These are phyloP conservation scores for Chaenogobius annularis DNA, from an alignment of 2,113 vertebrate genomes.

Conservation along the genomic window DNA sequence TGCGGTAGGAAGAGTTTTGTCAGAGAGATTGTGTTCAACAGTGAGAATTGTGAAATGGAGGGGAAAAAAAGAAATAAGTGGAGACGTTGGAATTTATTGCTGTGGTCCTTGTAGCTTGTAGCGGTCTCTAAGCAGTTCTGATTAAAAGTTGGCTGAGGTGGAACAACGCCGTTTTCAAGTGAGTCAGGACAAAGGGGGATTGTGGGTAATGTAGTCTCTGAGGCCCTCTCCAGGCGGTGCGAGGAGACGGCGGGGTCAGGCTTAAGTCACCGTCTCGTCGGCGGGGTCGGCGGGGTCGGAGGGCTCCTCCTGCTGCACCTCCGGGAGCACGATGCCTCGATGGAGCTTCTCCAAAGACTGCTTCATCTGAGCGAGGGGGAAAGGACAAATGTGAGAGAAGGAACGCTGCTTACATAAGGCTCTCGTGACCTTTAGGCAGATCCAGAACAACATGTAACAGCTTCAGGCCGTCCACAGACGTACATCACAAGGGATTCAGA, in stretches of 20 bases:
- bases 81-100: constrained; percentile 60
- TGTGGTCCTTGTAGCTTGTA: constrained; percentile 48
- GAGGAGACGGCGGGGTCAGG: constrained; percentile 38
- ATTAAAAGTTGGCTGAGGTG: constrained; percentile 28
- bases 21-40: constrained; percentile 14
- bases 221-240: constrained; percentile 11
- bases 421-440: neutral
- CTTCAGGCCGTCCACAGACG: neutral
- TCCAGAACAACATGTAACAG: neutral
- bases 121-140: constrained; percentile 9
- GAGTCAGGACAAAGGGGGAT: constrained; percentile 46
- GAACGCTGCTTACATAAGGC: constrained; percentile 1
- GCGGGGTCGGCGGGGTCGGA: constrained; percentile 23
- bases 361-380: constrained; percentile 79
- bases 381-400: neutral
- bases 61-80: constrained; percentile 11
- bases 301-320: constrained; percentile 69
- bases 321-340: constrained; percentile 79
- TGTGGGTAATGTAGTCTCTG: constrained; percentile 30
- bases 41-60: neutral
- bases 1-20: constrained; percentile 4
- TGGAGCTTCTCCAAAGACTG: constrained; percentile 88
- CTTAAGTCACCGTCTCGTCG: constrained; percentile 51
- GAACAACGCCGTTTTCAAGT: constrained; percentile 55
- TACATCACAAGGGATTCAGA: too few relatives aligned